Conservation (phyloP, 2,797 vertebrate species). For the Oceanodroma leucorhoa region DNA sequence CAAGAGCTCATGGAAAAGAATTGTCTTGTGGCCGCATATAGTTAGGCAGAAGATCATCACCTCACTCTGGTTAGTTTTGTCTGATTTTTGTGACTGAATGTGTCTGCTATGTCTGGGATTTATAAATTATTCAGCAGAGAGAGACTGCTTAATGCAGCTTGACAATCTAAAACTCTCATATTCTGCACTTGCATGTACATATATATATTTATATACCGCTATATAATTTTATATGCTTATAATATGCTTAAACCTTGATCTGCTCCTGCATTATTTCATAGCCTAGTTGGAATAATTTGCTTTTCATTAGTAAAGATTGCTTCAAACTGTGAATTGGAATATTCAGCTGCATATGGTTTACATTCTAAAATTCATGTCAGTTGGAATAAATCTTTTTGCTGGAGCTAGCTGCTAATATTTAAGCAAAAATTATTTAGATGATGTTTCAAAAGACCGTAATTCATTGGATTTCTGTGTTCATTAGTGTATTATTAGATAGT, state of each 20-base stretch:
- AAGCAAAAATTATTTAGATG: not conserved
- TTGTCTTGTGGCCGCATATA: not conserved
- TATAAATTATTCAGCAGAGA: constrained; percentile 20
- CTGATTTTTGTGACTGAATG: not conserved
- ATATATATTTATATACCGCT: not conserved
- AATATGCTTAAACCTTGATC: not conserved
- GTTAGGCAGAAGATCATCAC: not conserved
- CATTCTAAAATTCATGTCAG: not conserved
- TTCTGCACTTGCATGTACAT: not conserved
- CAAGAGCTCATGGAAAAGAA: not conserved
- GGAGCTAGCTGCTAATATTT: not conserved
- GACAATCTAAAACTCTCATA: not conserved
- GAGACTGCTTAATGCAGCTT: not conserved
- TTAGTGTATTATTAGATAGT: not conserved
- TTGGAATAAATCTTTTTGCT: not conserved
- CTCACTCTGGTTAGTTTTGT: not conserved
- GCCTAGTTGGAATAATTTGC: not conserved
- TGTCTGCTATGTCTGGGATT: not conserved
- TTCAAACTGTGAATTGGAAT: not conserved
- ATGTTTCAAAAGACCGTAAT: not conserved
- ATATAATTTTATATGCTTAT: not conserved
- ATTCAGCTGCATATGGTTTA: not conserved
- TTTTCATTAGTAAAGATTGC: not conserved
- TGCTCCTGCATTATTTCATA: not conserved
- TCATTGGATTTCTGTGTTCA: not conserved